A percentile compares a stretch with the other conserved stretches of the same genome.
phyloP scores from a whole-genome alignment of 2,797 vertebrate genomes.

The Sebastes taczanowskii region DNA sequence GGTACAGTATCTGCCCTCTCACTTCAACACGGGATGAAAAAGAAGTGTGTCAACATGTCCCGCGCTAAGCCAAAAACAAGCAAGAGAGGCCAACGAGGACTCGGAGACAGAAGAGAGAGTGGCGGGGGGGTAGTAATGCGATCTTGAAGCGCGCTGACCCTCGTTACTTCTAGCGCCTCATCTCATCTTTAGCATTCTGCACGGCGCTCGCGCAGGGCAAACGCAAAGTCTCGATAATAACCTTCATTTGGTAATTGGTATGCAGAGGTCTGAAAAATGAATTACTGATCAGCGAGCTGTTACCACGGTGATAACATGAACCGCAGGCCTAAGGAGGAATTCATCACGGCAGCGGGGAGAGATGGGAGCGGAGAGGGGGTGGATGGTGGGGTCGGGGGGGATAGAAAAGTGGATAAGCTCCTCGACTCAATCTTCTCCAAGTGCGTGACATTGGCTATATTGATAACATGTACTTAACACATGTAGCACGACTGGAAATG shows the following conservation, averaged over 20 bases:
- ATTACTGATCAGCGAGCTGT: slow-evolving; percentile 89
- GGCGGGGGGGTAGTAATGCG: background rate
- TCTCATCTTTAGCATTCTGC: slow-evolving; percentile 65
- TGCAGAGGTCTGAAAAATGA: slow-evolving; percentile 86
- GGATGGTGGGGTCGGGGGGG: background rate
- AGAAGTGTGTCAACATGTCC: slow-evolving; percentile 39
- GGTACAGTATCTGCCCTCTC: slow-evolving; percentile 1
- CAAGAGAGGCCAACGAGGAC: background rate
- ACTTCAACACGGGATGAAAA: slow-evolving; percentile 9
- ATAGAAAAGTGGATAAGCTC: slow-evolving; percentile 39
- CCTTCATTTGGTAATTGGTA: slow-evolving; percentile 88
- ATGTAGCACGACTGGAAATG: background rate
- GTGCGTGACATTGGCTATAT: slow-evolving; percentile 39
- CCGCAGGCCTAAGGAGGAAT: slow-evolving; percentile 79
- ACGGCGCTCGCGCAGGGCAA: slow-evolving; percentile 45
- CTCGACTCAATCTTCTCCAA: slow-evolving; percentile 33
- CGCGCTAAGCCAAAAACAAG: slow-evolving; percentile 29
- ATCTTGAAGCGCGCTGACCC: slow-evolving; percentile 53
- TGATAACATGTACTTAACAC: slow-evolving; percentile 45
- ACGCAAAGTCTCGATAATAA: slow-evolving; percentile 82
- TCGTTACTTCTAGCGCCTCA: slow-evolving; percentile 25
- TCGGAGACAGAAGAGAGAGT: background rate
- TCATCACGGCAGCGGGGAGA: slow-evolving; percentile 19
- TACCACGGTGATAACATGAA: slow-evolving; percentile 84
- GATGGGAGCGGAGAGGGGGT: background rate